Conservation (phyloP, 2,888 invertebrate species). For the Eupithecia abbreviata region DNA sequence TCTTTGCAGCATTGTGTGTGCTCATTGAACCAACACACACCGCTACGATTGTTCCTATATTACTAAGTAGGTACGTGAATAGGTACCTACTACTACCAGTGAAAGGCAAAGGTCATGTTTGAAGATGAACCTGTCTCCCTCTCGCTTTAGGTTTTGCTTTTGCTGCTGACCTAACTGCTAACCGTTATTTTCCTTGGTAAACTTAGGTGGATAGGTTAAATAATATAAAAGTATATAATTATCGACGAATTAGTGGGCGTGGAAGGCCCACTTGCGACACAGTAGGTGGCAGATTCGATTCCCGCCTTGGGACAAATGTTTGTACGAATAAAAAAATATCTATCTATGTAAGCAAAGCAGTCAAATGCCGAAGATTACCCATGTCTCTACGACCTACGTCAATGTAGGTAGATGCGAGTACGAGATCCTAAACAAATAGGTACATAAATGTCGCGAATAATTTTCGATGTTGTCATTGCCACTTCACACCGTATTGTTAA, state of each 20-base stretch:
- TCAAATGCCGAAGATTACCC: neutral
- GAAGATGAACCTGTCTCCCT: constrained; percentile 36
- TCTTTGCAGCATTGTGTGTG: constrained; percentile 41
- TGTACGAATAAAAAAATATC: too few species aligned
- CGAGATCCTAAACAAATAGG: neutral
- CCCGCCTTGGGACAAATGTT: too few species aligned
- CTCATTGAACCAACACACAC: constrained; percentile 44
- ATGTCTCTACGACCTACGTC: neutral
- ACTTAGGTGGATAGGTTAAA: neutral
- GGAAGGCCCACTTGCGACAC: too few species aligned
- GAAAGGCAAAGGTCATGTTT: constrained; percentile 47
- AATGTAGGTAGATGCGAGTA: neutral
- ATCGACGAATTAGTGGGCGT: too few species aligned
- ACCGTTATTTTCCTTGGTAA: neutral
- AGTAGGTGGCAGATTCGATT: too few species aligned
- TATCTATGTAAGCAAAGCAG: neutral
- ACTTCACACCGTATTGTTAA: constrained; percentile 26
- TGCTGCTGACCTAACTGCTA: constrained; percentile 1
- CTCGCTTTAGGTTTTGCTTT: constrained; percentile 28
- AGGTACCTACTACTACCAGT: constrained; percentile 36
- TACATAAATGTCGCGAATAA: neutral
- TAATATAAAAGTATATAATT: too few species aligned
- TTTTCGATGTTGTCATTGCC: neutral
- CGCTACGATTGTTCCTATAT: constrained; percentile 34
- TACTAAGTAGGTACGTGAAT: constrained; percentile 9